Conservation (phyloP, 2,113 vertebrate species). For the Trinectes maculatus region DNA sequence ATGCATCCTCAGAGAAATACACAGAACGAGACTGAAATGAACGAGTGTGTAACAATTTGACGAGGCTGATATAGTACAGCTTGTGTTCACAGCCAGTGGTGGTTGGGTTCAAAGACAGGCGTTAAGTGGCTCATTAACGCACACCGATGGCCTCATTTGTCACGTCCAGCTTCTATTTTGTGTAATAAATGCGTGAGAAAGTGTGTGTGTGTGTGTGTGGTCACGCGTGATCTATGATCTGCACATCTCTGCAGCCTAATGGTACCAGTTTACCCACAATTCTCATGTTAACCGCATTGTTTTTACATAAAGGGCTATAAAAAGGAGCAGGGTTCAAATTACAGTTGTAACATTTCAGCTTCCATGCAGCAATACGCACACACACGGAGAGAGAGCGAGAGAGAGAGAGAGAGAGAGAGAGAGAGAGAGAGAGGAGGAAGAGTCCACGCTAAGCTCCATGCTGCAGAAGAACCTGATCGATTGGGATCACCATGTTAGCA, state of each 20-base stretch:
- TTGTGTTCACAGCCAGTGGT: slow-evolving; percentile 18
- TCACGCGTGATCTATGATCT: slow-evolving; percentile 22
- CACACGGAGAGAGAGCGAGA: background rate
- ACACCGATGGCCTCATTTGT: slow-evolving; percentile 52
- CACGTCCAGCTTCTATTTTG: slow-evolving; percentile 29
- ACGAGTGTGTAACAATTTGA: slow-evolving; percentile 2
- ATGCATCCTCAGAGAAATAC: slow-evolving; percentile 1
- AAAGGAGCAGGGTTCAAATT: slow-evolving; percentile 4
- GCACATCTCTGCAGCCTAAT: background rate
- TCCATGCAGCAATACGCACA: background rate
- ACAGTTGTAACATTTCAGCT: slow-evolving; percentile 12
- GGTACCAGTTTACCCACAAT: slow-evolving; percentile 14
- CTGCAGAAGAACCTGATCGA: slow-evolving; percentile 49
- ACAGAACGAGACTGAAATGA: slow-evolving; percentile 29
- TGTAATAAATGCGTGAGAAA: background rate
- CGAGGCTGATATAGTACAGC: slow-evolving; percentile 25
- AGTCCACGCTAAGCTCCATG: background rate
- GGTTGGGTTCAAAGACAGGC: slow-evolving; percentile 40
- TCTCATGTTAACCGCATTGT: slow-evolving; percentile 7
- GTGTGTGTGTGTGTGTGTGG: background rate
- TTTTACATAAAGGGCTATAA: slow-evolving; percentile 13
- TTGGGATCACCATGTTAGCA: slow-evolving; percentile 67
- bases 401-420: too few relatives aligned
- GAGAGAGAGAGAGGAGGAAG: background rate
- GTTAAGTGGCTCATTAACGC: slow-evolving; percentile 66